Evolutionary conservation across 2,888 invertebrate genomes (phyloP), one percentile per base, ranked within the genome.

Genomic region (Conistra vaccinii): DNA sequence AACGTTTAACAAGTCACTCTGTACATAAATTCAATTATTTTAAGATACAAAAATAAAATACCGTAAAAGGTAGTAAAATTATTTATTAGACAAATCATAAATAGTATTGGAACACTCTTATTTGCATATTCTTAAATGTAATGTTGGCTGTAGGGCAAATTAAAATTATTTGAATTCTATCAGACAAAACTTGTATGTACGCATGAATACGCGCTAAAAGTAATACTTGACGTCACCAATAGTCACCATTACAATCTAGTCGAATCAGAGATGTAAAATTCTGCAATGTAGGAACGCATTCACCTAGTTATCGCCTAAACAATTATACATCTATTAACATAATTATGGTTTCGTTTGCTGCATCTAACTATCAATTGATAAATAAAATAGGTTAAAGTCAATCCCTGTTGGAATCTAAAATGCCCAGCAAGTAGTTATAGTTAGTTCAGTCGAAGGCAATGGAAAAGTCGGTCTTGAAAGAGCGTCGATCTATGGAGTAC

Each of bases 391-490:
- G 48, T 48, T 71, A 42, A 55, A 39, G 23, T 58, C 23, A 48
- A 57, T 61, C 23, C 45, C 61, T 63, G 58, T 71, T 69, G 55
- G 29, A 67, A 75, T 70, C 51, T 79, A 69, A 75, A 95, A 53
- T 42, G 57, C 45, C 39, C 39, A 45, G 58, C 58, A 60, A 35
- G 39, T 42, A 51, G 53, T 39, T 45, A 57, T n/a, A 26, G 39
- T 35, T 48, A 60, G 68, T 71, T 86, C 97, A 98, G 97, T 98
- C 98, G 94, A 98, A 98, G 66, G 98, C 98, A 92, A 98, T 98
- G 85, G 98, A 98, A 97, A 99, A 99, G 95, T 99, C 99, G 76
- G 99, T 99, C 95, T 99, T 98, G 95, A 99, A 99, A 78, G 98
- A 98, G 92, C 99, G 97, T 80, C 98, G 97, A 93, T 99, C 99